Percentiles rank a stretch among this genome's conserved stretches.
These are phyloP conservation scores for Oligia fasciuncula DNA, from an alignment of 2,888 invertebrate genomes.

Conservation along the genomic window DNA sequence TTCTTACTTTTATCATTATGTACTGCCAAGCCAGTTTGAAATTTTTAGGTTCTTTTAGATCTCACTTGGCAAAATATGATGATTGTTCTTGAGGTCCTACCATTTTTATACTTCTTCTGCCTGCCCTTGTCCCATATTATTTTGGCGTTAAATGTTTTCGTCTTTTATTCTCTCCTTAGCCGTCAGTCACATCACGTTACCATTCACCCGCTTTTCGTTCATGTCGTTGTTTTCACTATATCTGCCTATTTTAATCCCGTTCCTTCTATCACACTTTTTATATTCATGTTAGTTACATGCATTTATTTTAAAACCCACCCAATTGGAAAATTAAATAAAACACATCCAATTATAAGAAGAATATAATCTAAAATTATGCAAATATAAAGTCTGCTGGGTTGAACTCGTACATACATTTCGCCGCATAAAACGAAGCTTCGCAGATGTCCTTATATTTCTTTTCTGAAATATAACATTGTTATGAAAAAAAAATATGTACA, in stretches of 20 bases:
- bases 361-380: constrained; percentile 67
- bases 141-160: not conserved
- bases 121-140: not conserved
- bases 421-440: constrained; percentile 82
- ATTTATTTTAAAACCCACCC: not conserved
- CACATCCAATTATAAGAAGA: not conserved
- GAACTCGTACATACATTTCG: constrained; percentile 84
- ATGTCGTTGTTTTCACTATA: not conserved
- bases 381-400: constrained; percentile 84
- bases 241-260: not conserved
- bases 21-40: not conserved
- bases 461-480: constrained; percentile 73
- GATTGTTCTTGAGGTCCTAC: not conserved
- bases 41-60: not conserved
- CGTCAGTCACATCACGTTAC: not conserved
- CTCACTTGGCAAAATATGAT: not conserved
- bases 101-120: not conserved
- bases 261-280: not conserved
- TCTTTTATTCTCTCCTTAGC: not conserved
- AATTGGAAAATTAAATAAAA: constrained; percentile 37
- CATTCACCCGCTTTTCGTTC: no score
- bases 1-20: no score
- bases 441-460: constrained; percentile 85
- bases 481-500: not conserved
- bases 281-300: not conserved